Conservation (phyloP, 2,888 invertebrate species). For the Stenodema calcarata region DNA sequence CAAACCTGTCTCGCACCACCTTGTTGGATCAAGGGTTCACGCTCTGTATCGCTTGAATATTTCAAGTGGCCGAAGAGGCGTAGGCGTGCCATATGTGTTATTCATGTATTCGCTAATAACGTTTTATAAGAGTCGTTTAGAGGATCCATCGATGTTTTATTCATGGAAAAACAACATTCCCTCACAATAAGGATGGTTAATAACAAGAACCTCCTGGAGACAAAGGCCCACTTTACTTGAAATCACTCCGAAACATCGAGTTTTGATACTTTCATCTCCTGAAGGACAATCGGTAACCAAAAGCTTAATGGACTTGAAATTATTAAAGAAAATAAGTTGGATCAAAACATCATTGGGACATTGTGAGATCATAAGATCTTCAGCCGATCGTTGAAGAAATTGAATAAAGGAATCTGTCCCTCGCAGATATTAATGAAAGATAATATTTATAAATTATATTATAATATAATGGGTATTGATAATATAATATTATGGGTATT, state of each 20-base stretch:
- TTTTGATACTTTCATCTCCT: neutral
- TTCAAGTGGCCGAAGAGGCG: constrained; percentile 12
- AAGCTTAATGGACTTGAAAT: neutral
- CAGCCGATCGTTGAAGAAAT: too few relatives aligned
- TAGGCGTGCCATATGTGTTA: constrained; percentile 8
- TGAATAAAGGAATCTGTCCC: too few relatives aligned
- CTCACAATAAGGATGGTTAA: constrained; percentile 7
- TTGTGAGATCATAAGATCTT: too few relatives aligned
- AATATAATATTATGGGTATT: too few relatives aligned
- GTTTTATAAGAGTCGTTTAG: constrained; percentile 41
- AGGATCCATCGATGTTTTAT: constrained; percentile 27
- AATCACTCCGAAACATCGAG: neutral
- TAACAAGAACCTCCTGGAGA: neutral
- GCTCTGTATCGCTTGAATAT: constrained; percentile 29
- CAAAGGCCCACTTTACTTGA: neutral
- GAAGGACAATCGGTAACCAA: neutral
- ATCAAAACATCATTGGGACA: too few relatives aligned
- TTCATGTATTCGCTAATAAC: constrained; percentile 36
- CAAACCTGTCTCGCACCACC: neutral
- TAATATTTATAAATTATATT: too few relatives aligned
- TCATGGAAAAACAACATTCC: constrained; percentile 16
- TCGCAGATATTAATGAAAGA: too few relatives aligned
- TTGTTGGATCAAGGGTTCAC: neutral
- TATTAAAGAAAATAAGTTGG: too few relatives aligned
- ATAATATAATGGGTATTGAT: too few relatives aligned